Evolutionary conservation across 2,888 invertebrate species (phyloP).

Genomic region (Enchytraeus crypticus): DNA sequence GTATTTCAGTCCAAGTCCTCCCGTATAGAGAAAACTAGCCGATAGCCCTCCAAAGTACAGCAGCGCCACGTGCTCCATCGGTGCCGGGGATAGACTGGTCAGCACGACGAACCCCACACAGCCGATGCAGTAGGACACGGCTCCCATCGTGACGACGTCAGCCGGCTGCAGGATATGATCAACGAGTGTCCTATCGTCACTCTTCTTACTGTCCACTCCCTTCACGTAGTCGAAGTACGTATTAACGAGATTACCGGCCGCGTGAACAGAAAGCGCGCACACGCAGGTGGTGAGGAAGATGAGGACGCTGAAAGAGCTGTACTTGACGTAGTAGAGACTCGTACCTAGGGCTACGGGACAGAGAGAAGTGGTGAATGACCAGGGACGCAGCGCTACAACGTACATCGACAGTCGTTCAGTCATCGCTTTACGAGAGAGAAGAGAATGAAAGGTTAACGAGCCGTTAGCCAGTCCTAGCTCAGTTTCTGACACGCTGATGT

Average conservation of each 20-base stretch:
- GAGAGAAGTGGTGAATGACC: conserved; percentile 84
- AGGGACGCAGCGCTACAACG: conserved; percentile 71
- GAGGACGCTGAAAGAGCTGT: conserved; percentile 62
- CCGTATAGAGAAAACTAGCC: conserved; percentile 90
- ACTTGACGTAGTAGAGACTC: conserved; percentile 72
- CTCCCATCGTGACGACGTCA: conserved; percentile 78
- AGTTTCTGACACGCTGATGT: too few relatives aligned
- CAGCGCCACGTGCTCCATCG: conserved; percentile 86
- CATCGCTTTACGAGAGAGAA: too few relatives aligned
- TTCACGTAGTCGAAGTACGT: conserved; percentile 90
- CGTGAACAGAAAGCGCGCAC: conserved; percentile 83
- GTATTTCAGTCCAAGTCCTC: conserved; percentile 88
- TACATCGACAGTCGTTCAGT: conserved; percentile 15
- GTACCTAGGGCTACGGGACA: conserved; percentile 83
- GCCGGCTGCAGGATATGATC: conserved; percentile 77
- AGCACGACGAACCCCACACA: conserved; percentile 72
- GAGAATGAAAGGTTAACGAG: too few relatives aligned
- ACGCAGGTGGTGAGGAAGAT: conserved; percentile 68
- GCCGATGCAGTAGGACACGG: conserved; percentile 75
- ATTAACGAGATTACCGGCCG: conserved; percentile 91
- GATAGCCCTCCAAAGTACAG: conserved; percentile 91
- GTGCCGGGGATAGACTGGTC: conserved; percentile 72
- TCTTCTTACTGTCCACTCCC: conserved; percentile 72
- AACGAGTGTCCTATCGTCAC: conserved; percentile 86
- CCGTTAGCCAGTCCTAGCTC: too few relatives aligned